phyloP scores from a whole-genome alignment of 2,888 invertebrate genomes.

The Nymphalis c-album region DNA sequence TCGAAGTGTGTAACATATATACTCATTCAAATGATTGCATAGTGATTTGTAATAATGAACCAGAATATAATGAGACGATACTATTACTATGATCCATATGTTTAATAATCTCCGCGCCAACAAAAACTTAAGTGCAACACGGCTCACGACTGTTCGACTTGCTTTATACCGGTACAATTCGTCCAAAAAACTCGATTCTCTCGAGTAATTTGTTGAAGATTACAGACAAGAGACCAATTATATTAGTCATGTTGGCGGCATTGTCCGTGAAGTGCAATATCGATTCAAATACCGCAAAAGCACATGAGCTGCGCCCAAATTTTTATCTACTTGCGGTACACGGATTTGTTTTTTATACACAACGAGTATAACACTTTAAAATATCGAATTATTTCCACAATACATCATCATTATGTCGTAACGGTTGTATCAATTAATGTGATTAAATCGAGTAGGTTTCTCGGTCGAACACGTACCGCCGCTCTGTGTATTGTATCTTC shows the following conservation, averaged over 20 bases:
- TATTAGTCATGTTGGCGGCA: constrained; percentile 63
- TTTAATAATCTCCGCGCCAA: constrained; percentile 29
- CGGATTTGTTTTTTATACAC: constrained; percentile 54
- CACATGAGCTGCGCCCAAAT: constrained; percentile 34
- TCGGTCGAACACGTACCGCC: constrained; percentile 66
- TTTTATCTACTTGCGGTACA: constrained; percentile 54
- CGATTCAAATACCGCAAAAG: constrained; percentile 49
- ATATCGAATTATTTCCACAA: constrained; percentile 77
- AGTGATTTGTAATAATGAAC: neutral
- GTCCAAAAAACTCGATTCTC: constrained; percentile 55
- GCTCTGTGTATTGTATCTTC: constrained; percentile 31
- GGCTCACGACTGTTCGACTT: constrained; percentile 43
- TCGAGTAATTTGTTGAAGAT: constrained; percentile 66
- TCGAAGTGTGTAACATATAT: neutral
- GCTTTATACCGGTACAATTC: constrained; percentile 53
- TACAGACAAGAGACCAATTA: constrained; percentile 66
- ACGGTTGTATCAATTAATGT: constrained; percentile 77
- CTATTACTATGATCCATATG: constrained; percentile 25
- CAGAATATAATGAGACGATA: constrained; percentile 14
- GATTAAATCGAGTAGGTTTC: constrained; percentile 71
- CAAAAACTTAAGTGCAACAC: constrained; percentile 37
- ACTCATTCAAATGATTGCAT: constrained; percentile 1
- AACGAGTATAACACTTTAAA: constrained; percentile 62
- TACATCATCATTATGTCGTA: constrained; percentile 72
- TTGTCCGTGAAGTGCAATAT: constrained; percentile 56